Percentiles rank a stretch among this genome's conserved stretches.
Conservation (phyloP, 2,797 vertebrate genomes). For the Lagodon rhomboides region DNA sequence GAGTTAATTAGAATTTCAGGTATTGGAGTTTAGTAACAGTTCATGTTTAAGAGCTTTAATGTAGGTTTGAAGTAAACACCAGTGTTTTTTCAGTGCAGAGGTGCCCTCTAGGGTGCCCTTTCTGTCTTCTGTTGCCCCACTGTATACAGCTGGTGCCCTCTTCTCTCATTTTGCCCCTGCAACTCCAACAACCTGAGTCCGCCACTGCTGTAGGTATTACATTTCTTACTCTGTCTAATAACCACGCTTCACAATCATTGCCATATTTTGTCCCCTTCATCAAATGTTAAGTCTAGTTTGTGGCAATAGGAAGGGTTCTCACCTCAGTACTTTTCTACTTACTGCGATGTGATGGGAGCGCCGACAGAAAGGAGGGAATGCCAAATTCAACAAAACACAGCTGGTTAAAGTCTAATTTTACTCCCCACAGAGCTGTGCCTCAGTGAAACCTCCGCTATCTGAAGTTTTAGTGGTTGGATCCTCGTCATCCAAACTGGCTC, state of each 20-base stretch:
- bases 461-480: neutral
- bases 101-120: too few species aligned
- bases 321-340: neutral
- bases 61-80: neutral
- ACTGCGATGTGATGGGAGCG: neutral
- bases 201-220: neutral
- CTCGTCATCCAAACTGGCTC: neutral
- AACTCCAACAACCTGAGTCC: neutral
- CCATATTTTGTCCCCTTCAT: neutral
- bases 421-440: neutral
- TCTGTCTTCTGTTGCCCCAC: too few species aligned
- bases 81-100: too few species aligned
- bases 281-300: neutral
- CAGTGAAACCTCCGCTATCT: conserved; percentile 1
- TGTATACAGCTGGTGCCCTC: too few species aligned
- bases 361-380: neutral
- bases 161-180: neutral
- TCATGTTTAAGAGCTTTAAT: neutral
- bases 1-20: neutral
- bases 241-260: neutral
- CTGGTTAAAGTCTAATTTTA: neutral
- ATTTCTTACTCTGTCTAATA: neutral
- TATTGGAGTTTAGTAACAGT: neutral
- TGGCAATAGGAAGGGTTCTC: neutral
- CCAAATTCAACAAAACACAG: neutral